Evolutionary conservation across 1,140 invertebrate species (phyloP).

Genomic region (Diorhabda sublineata): DNA sequence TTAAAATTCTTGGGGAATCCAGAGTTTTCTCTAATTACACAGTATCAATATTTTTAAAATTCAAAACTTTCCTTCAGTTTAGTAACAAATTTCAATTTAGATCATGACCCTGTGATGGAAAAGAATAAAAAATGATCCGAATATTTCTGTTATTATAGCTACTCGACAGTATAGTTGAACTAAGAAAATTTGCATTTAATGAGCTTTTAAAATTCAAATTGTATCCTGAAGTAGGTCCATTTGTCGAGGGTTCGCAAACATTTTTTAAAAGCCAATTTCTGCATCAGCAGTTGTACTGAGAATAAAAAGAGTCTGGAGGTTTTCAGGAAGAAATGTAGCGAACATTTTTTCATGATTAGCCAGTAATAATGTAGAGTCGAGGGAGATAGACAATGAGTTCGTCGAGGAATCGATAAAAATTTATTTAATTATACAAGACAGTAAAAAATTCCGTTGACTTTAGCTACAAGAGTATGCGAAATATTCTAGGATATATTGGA

Average conservation of each 20-base stretch:
- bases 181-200: conserved; percentile 3
- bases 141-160: background rate
- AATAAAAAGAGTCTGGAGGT: background rate
- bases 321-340: background rate
- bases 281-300: background rate
- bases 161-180: background rate
- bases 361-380: too few relatives aligned
- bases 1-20: too few relatives aligned
- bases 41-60: too few relatives aligned
- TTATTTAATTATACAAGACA: too few relatives aligned
- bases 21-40: too few relatives aligned
- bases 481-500: too few relatives aligned
- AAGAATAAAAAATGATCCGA: background rate
- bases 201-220: conserved; percentile 3
- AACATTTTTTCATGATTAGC: background rate
- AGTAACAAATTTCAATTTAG: too few relatives aligned
- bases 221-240: background rate
- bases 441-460: too few relatives aligned
- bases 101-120: background rate
- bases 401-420: too few relatives aligned
- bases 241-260: background rate
- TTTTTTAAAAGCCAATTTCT: conserved; percentile 1
- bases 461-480: too few relatives aligned
- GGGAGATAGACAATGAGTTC: too few relatives aligned
- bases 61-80: too few relatives aligned